A percentile compares a stretch with the other conserved stretches of the same genome.
These are phyloP conservation scores for Isoperla grammatica DNA, from an alignment of 2,888 invertebrate genomes.

Conservation along the genomic window DNA sequence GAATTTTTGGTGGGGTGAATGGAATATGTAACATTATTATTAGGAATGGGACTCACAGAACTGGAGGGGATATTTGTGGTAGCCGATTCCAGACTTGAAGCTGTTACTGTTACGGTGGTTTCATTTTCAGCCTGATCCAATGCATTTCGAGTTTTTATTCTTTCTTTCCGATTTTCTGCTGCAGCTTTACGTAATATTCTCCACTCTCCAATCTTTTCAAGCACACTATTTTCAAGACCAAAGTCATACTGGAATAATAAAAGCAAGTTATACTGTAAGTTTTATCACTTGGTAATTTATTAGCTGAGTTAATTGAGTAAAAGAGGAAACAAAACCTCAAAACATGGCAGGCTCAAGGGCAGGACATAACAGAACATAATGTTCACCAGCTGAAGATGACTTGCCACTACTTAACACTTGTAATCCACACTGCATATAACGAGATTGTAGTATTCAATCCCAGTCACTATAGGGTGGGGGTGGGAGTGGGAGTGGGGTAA, in stretches of 20 bases:
- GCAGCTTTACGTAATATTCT: slow-evolving; percentile 58
- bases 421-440: no score
- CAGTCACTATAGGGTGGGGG: no score
- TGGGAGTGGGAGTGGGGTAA: no score
- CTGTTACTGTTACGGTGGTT: neutral
- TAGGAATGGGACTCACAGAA: slow-evolving; percentile 24
- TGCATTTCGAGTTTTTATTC: slow-evolving; percentile 49
- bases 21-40: slow-evolving; percentile 5
- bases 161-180: slow-evolving; percentile 55
- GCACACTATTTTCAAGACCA: slow-evolving; percentile 63
- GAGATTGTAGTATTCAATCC: no score
- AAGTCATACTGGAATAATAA: slow-evolving; percentile 56
- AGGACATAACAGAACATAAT: no score
- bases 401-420: no score
- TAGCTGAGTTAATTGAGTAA: no score
- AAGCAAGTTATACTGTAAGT: slow-evolving; percentile 20
- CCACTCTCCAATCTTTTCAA: slow-evolving; percentile 67
- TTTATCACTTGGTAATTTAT: no score
- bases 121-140: slow-evolving; percentile 1
- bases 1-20: neutral
- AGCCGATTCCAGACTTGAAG: neutral
- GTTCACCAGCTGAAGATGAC: no score
- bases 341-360: no score
- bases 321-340: no score
- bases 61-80: neutral